Evolutionary conservation across 1,140 invertebrate species (phyloP), one percentile per base, ranked within the genome.

Genomic region (Drosophila oshimai): DNA sequence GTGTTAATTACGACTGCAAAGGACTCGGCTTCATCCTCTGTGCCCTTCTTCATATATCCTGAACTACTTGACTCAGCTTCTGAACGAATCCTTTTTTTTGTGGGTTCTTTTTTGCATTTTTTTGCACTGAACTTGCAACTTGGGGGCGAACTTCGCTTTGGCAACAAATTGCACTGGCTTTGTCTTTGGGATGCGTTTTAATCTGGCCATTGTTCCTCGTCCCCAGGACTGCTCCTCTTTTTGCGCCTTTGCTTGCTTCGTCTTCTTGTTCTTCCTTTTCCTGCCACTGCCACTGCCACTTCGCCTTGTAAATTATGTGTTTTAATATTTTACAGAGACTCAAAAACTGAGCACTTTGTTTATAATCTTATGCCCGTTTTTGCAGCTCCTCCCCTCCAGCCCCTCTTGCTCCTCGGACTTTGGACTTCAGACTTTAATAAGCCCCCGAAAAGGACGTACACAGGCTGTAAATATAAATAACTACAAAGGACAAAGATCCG

Each of bases 291-390:
- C n/a, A n/a, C 17, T 41, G 33, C 39, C 41, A 44, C 58, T 72
- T 44, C 61, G 64, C 46, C 36, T 77, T 83, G 75, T 86, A 74
- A 84, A 84, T 84, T 86, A 84, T 86, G 80, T 86, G 64, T 67
- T 84, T 86, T 86, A 84, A 86, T 84, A 84, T 79, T 84, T 84
- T 34, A 79, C 79, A 86, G 86, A 83, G 80, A 84, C 80, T 74
- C 74, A 86, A 84, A 77, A 79, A 84, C 70, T 71, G 74, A 61
- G 79, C 74, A 79, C 58, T 86, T 83, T 79, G 74, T 70, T 79
- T 78, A 84, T 78, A 84, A 78, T 84, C 79, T 83, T 78, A 57
- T 70, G 47, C 46, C 61, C 42, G 44, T 50, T 36, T 39, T 36
- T 34, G 24, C 50, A 53, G 31, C 58, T 41, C 58, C n/a, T n/a